These are phyloP conservation scores for Aramus guarauna DNA, from an alignment of 2,113 vertebrate species.

Conservation along the genomic window DNA sequence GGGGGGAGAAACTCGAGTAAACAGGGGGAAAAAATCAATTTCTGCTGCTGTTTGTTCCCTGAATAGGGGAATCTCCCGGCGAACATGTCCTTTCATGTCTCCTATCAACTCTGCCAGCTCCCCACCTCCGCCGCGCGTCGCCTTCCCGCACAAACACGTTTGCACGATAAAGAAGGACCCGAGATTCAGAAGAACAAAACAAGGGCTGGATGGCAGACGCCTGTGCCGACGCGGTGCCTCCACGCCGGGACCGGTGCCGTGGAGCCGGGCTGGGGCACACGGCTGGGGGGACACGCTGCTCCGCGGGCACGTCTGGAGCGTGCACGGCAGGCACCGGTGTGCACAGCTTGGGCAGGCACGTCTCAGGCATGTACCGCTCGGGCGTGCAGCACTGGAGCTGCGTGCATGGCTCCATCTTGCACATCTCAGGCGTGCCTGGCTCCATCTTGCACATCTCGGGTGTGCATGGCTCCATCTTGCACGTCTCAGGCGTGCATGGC, in stretches of 20 bases:
- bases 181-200: neutral
- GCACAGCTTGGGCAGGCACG: neutral
- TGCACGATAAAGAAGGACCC: neutral
- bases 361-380: neutral
- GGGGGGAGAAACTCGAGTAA: neutral
- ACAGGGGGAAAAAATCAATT: constrained; percentile 27
- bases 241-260: rapidly evolving
- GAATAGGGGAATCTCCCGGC: neutral
- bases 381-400: neutral
- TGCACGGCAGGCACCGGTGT: rapidly evolving
- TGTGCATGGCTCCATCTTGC: neutral
- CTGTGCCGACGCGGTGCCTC: neutral
- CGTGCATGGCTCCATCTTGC: neutral
- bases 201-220: rapidly evolving
- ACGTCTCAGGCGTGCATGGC: neutral
- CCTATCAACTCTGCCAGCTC: neutral
- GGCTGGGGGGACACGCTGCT: neutral
- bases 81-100: constrained; percentile 1
- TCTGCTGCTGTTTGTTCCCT: constrained; percentile 7
- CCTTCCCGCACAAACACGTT: neutral
- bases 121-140: neutral
- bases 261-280: neutral
- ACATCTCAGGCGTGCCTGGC: rapidly evolving
- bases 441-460: neutral
- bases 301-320: rapidly evolving